These are phyloP conservation scores for Heliconius cydno DNA, from an alignment of 2,888 invertebrate genomes.

Conservation along the genomic window DNA sequence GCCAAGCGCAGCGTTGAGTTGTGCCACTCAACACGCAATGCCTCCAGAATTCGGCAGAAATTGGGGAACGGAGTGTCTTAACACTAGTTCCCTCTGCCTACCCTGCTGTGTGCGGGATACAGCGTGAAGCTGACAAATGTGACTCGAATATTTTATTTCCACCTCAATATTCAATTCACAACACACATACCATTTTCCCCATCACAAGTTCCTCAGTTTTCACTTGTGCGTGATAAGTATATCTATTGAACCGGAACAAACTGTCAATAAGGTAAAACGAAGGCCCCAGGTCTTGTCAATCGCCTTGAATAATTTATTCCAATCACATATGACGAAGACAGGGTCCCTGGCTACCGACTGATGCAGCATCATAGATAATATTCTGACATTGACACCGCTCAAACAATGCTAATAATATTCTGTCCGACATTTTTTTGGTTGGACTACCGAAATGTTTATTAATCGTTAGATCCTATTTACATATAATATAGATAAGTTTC, in stretches of 20 bases:
- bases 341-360: slow-evolving; percentile 49
- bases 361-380: slow-evolving; percentile 66
- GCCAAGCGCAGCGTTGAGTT: no score
- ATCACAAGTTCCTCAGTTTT: slow-evolving; percentile 17
- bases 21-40: no score
- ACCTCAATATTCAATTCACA: background rate
- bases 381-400: slow-evolving; percentile 65
- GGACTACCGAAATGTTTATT: background rate
- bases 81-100: no score
- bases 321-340: slow-evolving; percentile 56
- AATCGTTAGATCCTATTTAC: background rate
- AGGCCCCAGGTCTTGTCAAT: slow-evolving; percentile 56
- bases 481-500: background rate
- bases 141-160: background rate
- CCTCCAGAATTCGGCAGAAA: no score
- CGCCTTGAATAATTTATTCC: slow-evolving; percentile 59
- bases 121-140: background rate
- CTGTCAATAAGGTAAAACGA: slow-evolving; percentile 49
- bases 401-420: slow-evolving; percentile 60
- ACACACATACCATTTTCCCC: background rate
- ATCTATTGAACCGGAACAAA: slow-evolving; percentile 35
- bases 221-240: slow-evolving; percentile 17
- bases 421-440: background rate
- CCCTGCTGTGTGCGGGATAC: no score
- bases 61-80: no score